Evolutionary conservation across 2,113 vertebrate genomes (phyloP), one percentile per base, ranked within the genome.

Genomic region (Zingel zingel): DNA sequence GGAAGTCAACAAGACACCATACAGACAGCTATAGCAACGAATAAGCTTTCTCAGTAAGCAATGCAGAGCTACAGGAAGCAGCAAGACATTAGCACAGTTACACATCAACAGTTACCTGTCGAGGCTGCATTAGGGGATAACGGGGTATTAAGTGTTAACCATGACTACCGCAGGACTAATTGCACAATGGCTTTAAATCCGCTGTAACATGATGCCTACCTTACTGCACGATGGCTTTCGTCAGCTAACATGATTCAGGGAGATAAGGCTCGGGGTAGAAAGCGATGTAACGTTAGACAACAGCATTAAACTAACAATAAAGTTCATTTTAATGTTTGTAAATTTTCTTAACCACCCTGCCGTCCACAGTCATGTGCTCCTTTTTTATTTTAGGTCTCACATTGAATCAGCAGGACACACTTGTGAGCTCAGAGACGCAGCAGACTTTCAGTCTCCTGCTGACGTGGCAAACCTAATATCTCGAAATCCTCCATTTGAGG

Each of bases 371-470:
- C 10, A 2, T 13, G 4, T 45, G 30, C 85, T 47, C 51, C 19
- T 73, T 73, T 73, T 73, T n/a, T 45, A 58, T 79, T 67, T 16
- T 77, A 99, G 98, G 88, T 88, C 86, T 81, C 96, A 99, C 77
- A 95, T 99, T 1, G 95, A 96, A 73, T 95, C 96, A 4, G 96
- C 95, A 2, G 98, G 98, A 23, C 98, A 99, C 19, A 63, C 58
- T 15, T 99, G 98, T 68, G 71, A 96, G 47, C 96, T 99, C 39
- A 94, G 93, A 83, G 97, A 99, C 87, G 94, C 93, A 50, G 91
- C 86, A 48, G 92, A 94, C 45, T 96, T 95, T 69, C 90, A 93
- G 33, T 96, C 95, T 19, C 68, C 96, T 0, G 69, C 91, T 10
- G 95, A 96, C 48, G 86, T 98, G 53, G 89, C 95, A 6, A 7